Conservation (phyloP, 2,113 vertebrate genomes). For the Brienomyrus brachyistius region DNA sequence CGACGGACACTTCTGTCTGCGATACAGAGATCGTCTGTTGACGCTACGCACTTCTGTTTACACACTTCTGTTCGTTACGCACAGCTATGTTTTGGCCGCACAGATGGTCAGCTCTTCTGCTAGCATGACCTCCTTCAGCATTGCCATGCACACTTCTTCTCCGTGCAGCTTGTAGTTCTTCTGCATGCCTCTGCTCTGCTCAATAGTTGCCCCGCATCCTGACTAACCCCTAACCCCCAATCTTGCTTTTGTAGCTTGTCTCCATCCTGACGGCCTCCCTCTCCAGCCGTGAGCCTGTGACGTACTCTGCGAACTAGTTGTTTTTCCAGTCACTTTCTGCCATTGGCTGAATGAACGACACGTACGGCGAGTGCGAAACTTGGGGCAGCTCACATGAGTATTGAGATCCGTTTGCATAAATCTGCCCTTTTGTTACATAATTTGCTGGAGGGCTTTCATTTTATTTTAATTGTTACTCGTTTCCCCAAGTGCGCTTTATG, state of each 20-base stretch:
- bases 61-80: background rate
- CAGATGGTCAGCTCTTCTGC: background rate
- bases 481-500: background rate
- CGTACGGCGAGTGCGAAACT: background rate
- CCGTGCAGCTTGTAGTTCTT: background rate
- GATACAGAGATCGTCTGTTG: background rate
- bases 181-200: background rate
- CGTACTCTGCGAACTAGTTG: background rate
- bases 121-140: background rate
- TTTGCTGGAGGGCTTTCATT: background rate
- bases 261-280: background rate
- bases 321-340: background rate
- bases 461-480: background rate
- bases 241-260: background rate
- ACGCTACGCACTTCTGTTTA: background rate
- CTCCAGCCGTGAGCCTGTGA: background rate
- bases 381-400: background rate
- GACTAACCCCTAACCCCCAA: background rate
- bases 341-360: background rate
- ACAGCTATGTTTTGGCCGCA: background rate
- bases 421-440: background rate
- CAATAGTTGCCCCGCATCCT: background rate
- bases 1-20: too few relatives aligned
- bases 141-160: background rate
- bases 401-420: background rate